Base-by-base conservation (phyloP, 2,888 invertebrate genomes). In the Coleophora deauratella region DNA sequence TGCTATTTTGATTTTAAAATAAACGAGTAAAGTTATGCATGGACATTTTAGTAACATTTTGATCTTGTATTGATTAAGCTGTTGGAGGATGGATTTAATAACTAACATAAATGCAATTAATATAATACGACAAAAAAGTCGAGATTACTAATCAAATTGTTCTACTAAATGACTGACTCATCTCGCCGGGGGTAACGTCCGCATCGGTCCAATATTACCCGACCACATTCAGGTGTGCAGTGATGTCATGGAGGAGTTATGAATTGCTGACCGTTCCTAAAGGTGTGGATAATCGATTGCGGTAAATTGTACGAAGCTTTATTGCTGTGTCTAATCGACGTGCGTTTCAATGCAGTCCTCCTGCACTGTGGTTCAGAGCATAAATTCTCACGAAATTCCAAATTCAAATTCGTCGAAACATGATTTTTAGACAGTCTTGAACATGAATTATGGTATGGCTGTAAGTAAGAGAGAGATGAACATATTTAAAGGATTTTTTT, bases 221-320 rank as follows among this genome's bases (percentile, higher is more conserved):
- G 21, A 10, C 32, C 31, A 13, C 15, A 15, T 44, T 41, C 32
- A 42, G 40, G 39, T 38, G 40, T 36, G 38, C 33, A 35, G 37
- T 52, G 55, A 55, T 49, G 50, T 50, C 55, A 55, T 46, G 46
- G 37, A 41, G 35, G 43, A 51, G 57, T 58, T 55, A 55, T 52
- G 50, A 46, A 54, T 54, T 52, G 55, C 54, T 47, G 54, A 53
- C 50, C 55, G 52, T 54, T 42, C 52, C 62, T 52, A 59, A 59
- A 52, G 59, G 59, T 58, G 63, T 61, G 37, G 47, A 58, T 56
- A 75, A 75, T 76, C 66, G 66, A 67, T 71, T 66, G 61, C 57
- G 50, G 55, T 45, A 63, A 70, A 70, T 67, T 66, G 65, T 55
- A 56, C 58, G 56, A 50, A 55, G 60, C 61, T 69, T 64, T 66